These are phyloP conservation scores for Pogonomyrmex barbatus DNA, from an alignment of 1,140 invertebrate genomes.

Conservation along the genomic window DNA sequence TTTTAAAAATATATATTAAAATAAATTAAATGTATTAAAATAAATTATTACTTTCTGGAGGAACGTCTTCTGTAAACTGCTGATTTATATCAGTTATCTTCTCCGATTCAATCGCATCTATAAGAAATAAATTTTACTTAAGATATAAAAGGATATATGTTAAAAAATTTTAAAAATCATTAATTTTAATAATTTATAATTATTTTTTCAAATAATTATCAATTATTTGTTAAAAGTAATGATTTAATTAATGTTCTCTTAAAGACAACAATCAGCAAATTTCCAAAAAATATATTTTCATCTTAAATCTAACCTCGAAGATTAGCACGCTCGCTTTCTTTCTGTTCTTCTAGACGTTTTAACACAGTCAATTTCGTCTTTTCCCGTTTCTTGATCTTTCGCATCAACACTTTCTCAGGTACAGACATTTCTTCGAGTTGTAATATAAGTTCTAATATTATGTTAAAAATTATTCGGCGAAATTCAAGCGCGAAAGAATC, in stretches of 20 bases:
- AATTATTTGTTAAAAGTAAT: too few species aligned
- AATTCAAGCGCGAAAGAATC: not conserved
- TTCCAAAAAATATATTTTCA: not conserved
- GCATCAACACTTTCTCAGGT: constrained; percentile 91
- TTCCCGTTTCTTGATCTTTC: constrained; percentile 92
- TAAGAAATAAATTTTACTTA: constrained; percentile 19
- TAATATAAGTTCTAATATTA: not conserved
- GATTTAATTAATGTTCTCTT: not conserved
- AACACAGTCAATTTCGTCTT: constrained; percentile 89
- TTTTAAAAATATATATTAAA: not conserved
- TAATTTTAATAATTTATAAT: not conserved
- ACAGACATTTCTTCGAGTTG: constrained; percentile 88
- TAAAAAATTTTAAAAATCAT: not conserved
- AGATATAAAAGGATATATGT: not conserved
- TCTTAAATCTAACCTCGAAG: not conserved
- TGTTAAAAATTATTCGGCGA: not conserved
- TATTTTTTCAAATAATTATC: too few species aligned
- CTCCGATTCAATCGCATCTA: constrained; percentile 69
- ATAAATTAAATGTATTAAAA: not conserved
- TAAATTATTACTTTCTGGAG: constrained; percentile 71
- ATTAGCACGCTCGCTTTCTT: constrained; percentile 37
- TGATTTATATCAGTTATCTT: constrained; percentile 52
- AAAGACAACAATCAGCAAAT: not conserved
- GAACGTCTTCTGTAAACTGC: constrained; percentile 31
- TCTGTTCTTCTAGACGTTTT: constrained; percentile 86